Percentiles rank a stretch among this genome's conserved stretches.
phyloP scores from a whole-genome alignment of 2,797 vertebrate genomes.

The Mus spretus region DNA sequence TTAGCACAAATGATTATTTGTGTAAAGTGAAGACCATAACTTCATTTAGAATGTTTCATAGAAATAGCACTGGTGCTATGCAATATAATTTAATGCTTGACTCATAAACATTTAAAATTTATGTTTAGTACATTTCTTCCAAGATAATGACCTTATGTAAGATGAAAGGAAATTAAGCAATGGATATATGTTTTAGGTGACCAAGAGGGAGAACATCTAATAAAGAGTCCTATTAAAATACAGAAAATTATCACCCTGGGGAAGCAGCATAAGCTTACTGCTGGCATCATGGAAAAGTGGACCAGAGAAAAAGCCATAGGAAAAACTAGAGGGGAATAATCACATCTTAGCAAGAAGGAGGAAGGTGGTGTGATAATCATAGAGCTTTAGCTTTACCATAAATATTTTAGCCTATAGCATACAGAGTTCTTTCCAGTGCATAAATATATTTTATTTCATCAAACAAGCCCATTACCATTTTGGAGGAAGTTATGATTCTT shows the following conservation, averaged over 20 bases:
- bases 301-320: conserved; percentile 26
- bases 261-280: background rate
- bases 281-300: conserved; percentile 62
- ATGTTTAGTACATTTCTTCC: conserved; percentile 39
- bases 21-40: background rate
- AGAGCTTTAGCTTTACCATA: background rate
- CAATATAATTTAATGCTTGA: conserved; percentile 43
- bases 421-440: background rate
- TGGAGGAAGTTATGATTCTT: background rate
- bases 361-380: background rate
- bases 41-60: background rate
- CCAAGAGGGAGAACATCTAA: conserved; percentile 51
- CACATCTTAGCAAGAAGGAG: background rate
- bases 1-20: background rate
- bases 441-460: background rate
- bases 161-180: conserved; percentile 52
- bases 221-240: conserved; percentile 71
- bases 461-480: background rate
- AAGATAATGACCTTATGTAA: conserved; percentile 36
- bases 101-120: conserved; percentile 29
- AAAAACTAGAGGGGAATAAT: background rate
- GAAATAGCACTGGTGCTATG: background rate
- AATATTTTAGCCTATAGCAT: background rate
- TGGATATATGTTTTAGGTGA: conserved; percentile 26
- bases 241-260: conserved; percentile 62